Base-by-base conservation (phyloP, 1,140 invertebrate genomes). In the Brachionus calyciflorus region DNA sequence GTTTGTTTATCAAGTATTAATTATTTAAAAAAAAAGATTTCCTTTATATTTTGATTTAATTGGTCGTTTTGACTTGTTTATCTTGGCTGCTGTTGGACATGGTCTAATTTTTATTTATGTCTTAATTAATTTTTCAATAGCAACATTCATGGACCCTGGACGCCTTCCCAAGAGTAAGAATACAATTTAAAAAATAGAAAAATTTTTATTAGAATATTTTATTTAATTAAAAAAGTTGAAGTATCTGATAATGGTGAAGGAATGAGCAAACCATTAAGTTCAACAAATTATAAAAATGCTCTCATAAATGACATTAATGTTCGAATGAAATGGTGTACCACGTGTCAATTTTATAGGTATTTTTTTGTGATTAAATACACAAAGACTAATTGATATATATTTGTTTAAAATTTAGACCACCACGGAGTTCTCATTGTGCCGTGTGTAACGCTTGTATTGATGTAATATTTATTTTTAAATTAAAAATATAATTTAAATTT, bases 321-420 rank as follows among this genome's bases (percentile, higher is more conserved):
- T 51, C 41, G 76, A 24, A 77, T 65, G 55, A 77, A 77, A 48
- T 77, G 76, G 76, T 77, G 76, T 24, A 81, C 82, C 24, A 99
- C 96, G 1, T 99, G 97, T 87, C 94, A 98, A 87, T 99, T 99
- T 88, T 99, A 99, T 86, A n/a, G n/a, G n/a, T n/a, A n/a, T n/a
- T n/a, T n/a, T n/a, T n/a, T n/a, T n/a, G n/a, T n/a, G n/a, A n/a
- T n/a, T n/a, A n/a, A n/a, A n/a, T n/a, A n/a, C n/a, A n/a, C n/a
- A n/a, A n/a, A n/a, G n/a, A n/a, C n/a, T n/a, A n/a, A n/a, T n/a
- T n/a, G n/a, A n/a, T n/a, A n/a, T n/a, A n/a, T n/a, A n/a, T n/a
- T n/a, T n/a, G n/a, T n/a, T n/a, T n/a, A n/a, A n/a, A n/a, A n/a
- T n/a, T n/a, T n/a, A 24, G 96, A 81, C 95, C 96, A 82, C 96